Base-by-base conservation (phyloP, 2,797 vertebrate genomes). In the Eulemur albifrons region DNA sequence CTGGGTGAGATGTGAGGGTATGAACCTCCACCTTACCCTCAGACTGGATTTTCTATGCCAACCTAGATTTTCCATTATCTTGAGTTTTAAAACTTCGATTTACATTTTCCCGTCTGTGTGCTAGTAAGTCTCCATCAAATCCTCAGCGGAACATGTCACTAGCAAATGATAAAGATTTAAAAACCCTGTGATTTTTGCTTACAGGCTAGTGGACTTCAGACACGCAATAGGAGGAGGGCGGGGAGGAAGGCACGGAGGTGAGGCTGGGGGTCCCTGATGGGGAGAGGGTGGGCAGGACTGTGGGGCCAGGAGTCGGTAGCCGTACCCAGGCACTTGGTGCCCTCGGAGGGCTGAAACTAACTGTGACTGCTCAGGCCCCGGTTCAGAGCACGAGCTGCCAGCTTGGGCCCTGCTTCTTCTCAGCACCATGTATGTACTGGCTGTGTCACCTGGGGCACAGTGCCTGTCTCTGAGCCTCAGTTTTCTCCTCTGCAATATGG, bases 341-440 rank as follows among this genome's bases (percentile, higher is more conserved):
- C 0, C 52, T 21, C 10, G 18, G 18, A 67, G 21, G 8, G 50
- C 23, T 59, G 61, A 79, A 48, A 48, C 8, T 65, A 30, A 35
- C 15, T 1, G 2, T 15, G 32, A 43, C 15, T 6, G 38, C 40
- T 75, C 1, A 0, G 6, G 32, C n/a, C 57, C 17, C 2, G 7
- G 13, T 35, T 38, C 72, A 43, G 8, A 73, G 32, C n/a, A 17
- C 20, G 4, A 27, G 63, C 20, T 40, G 2, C n/a, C 9, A 20
- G 4, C 3, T 13, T 70, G 27, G 57, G n/a, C 3, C 27, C 5
- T 11, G 2, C 7, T 17, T 81, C n/a, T 72, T 75, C 15, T 8
- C 25, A n/a, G n/a, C 9, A 25, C 8, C 6, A 2, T 4, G 9
- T 2, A 4, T 3, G 15, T 21, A 40, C 43, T n/a, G 32, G 61